Percentiles rank a stretch among this genome's conserved stretches.
phyloP scores from a whole-genome alignment of 2,888 invertebrate species.

The Catocala fraxini region DNA sequence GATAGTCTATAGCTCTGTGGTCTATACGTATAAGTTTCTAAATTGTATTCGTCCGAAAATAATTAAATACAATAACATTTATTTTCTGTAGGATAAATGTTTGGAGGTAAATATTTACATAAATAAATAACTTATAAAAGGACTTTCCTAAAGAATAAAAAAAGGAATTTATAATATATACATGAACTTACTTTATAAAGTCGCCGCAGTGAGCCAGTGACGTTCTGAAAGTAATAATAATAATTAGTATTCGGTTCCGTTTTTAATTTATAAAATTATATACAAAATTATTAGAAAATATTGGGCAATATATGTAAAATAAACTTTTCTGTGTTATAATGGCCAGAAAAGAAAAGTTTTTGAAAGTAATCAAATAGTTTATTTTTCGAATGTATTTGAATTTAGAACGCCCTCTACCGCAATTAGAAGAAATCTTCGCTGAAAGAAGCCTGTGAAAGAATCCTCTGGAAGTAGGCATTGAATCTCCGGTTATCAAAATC shows the following conservation, averaged over 20 bases:
- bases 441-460: slow-evolving; percentile 88
- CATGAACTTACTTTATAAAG: too few relatives aligned
- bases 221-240: neutral
- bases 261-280: too few relatives aligned
- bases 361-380: slow-evolving; percentile 47
- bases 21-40: too few relatives aligned
- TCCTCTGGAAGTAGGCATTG: slow-evolving; percentile 86
- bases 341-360: slow-evolving; percentile 52
- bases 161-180: too few relatives aligned
- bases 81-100: too few relatives aligned
- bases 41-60: too few relatives aligned
- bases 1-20: slow-evolving; percentile 21
- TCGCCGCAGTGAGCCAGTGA: too few relatives aligned
- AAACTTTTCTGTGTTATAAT: slow-evolving; percentile 23
- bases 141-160: too few relatives aligned
- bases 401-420: slow-evolving; percentile 83
- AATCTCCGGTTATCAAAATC: slow-evolving; percentile 87
- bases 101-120: too few relatives aligned
- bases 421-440: slow-evolving; percentile 67
- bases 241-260: neutral
- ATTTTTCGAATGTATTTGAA: slow-evolving; percentile 75
- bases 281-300: neutral
- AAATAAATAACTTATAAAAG: too few relatives aligned
- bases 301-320: slow-evolving; percentile 2
- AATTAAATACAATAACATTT: too few relatives aligned